These are phyloP conservation scores for Schizopygopsis pylzovi DNA, from an alignment of 2,797 vertebrate genomes.

Conservation along the genomic window DNA sequence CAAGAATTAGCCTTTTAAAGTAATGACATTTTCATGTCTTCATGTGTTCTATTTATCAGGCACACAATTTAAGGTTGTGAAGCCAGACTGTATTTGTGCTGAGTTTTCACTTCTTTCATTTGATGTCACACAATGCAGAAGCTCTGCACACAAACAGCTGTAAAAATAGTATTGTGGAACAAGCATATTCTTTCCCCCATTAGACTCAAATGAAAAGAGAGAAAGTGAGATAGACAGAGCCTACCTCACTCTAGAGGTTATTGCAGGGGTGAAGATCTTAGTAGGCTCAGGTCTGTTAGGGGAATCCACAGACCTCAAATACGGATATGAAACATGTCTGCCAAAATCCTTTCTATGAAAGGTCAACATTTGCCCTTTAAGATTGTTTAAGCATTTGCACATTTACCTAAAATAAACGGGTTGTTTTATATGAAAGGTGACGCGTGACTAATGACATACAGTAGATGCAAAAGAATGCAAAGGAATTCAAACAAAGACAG, in stretches of 20 bases:
- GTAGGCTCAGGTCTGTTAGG: slow-evolving; percentile 38
- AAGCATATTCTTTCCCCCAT: background rate
- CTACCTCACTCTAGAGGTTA: slow-evolving; percentile 29
- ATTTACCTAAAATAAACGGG: slow-evolving; percentile 33
- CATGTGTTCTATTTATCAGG: slow-evolving; percentile 33
- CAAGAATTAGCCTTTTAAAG: slow-evolving; percentile 21
- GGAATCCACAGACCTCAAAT: slow-evolving; percentile 60
- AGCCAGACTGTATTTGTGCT: slow-evolving; percentile 48
- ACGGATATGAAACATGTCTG: slow-evolving; percentile 62
- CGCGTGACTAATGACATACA: slow-evolving; percentile 51
- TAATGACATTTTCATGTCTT: slow-evolving; percentile 44
- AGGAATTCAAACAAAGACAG: slow-evolving; percentile 14
- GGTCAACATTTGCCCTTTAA: slow-evolving; percentile 60
- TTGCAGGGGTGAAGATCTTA: slow-evolving; percentile 42
- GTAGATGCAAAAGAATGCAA: slow-evolving; percentile 48
- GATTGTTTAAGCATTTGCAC: slow-evolving; percentile 33
- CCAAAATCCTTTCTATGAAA: slow-evolving; percentile 58
- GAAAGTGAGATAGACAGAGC: background rate
- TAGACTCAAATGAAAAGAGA: slow-evolving; percentile 39
- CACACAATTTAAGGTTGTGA: slow-evolving; percentile 38
- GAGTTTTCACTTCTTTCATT: slow-evolving; percentile 45
- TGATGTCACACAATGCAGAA: slow-evolving; percentile 34
- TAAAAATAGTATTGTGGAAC: slow-evolving; percentile 22
- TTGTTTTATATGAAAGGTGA: slow-evolving; percentile 23
- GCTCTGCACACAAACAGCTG: slow-evolving; percentile 3